Conservation (phyloP, 1,140 invertebrate species). For the Drepana arcuata region DNA sequence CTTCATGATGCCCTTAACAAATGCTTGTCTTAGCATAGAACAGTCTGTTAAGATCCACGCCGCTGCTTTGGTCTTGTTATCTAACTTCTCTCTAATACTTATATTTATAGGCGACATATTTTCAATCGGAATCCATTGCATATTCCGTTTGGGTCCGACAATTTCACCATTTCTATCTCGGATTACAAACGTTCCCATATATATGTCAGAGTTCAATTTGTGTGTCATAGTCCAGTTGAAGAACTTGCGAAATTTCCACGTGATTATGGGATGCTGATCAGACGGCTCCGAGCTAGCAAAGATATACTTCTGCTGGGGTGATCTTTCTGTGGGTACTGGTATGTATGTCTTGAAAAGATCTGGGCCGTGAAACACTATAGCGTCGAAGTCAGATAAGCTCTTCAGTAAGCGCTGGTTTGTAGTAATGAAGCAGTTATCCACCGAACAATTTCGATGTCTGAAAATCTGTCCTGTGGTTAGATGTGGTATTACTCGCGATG, state of each 20-base stretch:
- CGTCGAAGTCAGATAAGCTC: conserved; percentile 23
- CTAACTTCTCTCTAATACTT: conserved; percentile 41
- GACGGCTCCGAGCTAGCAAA: conserved; percentile 55
- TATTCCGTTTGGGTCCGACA: conserved; percentile 39
- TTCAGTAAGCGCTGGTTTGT: conserved; percentile 7
- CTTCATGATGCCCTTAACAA: conserved; percentile 71
- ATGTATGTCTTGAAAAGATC: conserved; percentile 8
- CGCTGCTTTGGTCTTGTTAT: conserved; percentile 64
- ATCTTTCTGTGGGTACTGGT: conserved; percentile 26
- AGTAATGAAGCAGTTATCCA: conserved; percentile 20
- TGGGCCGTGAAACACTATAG: conserved; percentile 19
- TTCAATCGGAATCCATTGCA: conserved; percentile 44
- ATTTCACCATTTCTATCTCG: conserved; percentile 35
- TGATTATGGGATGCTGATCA: conserved; percentile 46
- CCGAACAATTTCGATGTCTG: conserved; percentile 13
- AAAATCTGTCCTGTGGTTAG: no score
- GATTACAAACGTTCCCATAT: conserved; percentile 68
- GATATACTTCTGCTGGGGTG: conserved; percentile 44
- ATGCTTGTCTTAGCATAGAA: conserved; percentile 65
- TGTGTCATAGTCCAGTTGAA: conserved; percentile 81
- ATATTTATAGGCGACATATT: conserved; percentile 46
- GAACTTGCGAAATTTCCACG: conserved; percentile 40
- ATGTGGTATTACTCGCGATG: no score
- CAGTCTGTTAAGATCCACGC: conserved; percentile 82
- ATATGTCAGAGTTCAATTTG: conserved; percentile 75